Base-by-base conservation (phyloP, 2,797 vertebrate genomes). In the Siniperca obscura region DNA sequence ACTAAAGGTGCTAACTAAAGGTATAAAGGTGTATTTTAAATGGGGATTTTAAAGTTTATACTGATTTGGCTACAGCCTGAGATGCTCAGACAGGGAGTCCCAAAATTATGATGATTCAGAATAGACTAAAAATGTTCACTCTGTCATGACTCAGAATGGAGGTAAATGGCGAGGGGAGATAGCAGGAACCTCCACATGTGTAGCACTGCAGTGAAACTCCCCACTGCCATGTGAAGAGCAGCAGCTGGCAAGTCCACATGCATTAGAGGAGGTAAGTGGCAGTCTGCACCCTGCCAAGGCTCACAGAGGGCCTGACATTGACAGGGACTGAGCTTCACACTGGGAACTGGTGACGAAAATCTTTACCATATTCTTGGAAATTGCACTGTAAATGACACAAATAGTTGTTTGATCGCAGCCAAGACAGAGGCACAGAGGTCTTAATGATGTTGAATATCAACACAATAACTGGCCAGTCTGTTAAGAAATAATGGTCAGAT, bases 181-280 rank as follows among this genome's bases (percentile, higher is more conserved):
- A 68, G 81, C 60, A 74, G 60, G 59, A 65, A 53, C 64, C 30
- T 78, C 56, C 40, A 71, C 48, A 69, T 83, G 48, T 73, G 79
- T 48, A 38, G 36, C 59, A 22, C 72, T 57, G 22, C 42, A 60
- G 46, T 70, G 19, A 82, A 83, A 61, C 70, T 60, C 76, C 82
- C 65, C 50, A 50, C 76, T 80, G 80, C 73, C 65, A 70, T 66
- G 76, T 74, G 72, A 86, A 84, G 81, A 84, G 60, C 85, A 76
- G 44, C 21, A 7, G 42, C 78, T 82, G 67, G 46, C n/a, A 68
- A 74, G 78, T 89, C 73, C 36, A 68, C 86, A 67, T 62, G 68
- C 65, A 82, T 88, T 71, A 84, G 42, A 81, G 48, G 72, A 81
- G 73, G 78, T 44, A 86, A 78, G 87, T 75, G 61, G 65, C 53